Evolutionary conservation across 2,888 invertebrate species (phyloP).

Genomic region (Leptinotarsa peninsularis): DNA sequence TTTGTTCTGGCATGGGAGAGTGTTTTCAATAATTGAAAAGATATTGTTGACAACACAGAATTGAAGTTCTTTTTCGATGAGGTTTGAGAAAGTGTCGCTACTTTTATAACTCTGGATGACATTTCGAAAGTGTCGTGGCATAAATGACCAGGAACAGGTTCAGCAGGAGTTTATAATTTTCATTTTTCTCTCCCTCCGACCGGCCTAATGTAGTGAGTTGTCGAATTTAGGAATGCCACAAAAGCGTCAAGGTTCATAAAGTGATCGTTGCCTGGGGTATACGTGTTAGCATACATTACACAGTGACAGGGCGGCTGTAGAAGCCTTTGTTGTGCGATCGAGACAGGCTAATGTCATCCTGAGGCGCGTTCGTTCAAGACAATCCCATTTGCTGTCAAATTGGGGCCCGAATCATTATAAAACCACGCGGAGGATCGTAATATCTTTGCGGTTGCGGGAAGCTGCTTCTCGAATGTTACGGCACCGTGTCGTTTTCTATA

Average conservation of each 20-base stretch:
- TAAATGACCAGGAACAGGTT: too few species aligned
- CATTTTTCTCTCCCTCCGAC: constrained; percentile 9
- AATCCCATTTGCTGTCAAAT: constrained; percentile 66
- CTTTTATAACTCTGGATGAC: too few species aligned
- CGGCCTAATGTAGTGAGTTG: constrained; percentile 52
- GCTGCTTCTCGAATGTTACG: constrained; percentile 36
- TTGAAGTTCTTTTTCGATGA: too few species aligned
- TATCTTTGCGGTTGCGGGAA: constrained; percentile 43
- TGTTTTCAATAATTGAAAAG: too few species aligned
- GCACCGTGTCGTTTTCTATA: constrained; percentile 45
- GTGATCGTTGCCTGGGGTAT: constrained; percentile 64
- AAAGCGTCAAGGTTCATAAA: constrained; percentile 63
- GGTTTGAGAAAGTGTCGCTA: too few species aligned
- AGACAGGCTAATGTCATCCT: constrained; percentile 66
- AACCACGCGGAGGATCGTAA: constrained; percentile 59
- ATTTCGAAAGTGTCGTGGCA: too few species aligned
- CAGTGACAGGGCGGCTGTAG: constrained; percentile 64
- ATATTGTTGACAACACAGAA: too few species aligned
- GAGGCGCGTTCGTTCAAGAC: constrained; percentile 65
- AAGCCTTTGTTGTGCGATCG: constrained; percentile 64
- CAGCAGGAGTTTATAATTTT: neutral
- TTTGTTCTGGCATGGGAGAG: too few species aligned
- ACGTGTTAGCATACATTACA: constrained; percentile 67
- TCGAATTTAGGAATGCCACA: constrained; percentile 50
- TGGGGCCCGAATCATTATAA: constrained; percentile 63